A percentile compares a stretch with the other conserved stretches of the same genome.
phyloP scores from a whole-genome alignment of 2,888 invertebrate species.

The Yponomeuta cagnagella region DNA sequence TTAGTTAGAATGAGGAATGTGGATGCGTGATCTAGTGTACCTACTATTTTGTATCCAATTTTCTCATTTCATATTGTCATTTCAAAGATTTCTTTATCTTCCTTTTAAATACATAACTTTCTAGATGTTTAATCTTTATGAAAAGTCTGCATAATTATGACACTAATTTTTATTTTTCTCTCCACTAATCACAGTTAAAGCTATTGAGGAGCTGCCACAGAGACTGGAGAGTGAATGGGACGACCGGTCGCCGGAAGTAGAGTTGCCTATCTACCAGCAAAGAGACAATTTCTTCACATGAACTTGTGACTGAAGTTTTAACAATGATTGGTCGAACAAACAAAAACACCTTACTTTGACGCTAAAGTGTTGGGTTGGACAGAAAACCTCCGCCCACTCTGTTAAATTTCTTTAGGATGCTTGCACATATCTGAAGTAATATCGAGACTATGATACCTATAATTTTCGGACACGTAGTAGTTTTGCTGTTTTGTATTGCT shows the following conservation, averaged over 20 bases:
- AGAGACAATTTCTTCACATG: conserved; percentile 87
- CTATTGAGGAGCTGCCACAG: conserved; percentile 82
- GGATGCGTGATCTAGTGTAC: too few relatives aligned
- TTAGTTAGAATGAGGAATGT: too few relatives aligned
- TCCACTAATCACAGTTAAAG: conserved; percentile 77
- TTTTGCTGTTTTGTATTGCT: background rate
- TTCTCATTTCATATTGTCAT: background rate
- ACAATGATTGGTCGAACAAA: background rate
- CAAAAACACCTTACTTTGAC: background rate
- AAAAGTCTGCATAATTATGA: too few relatives aligned
- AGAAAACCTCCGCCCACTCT: background rate
- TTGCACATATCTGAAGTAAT: background rate
- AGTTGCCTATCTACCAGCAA: conserved; percentile 90
- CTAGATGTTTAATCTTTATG: too few relatives aligned
- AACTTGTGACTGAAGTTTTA: conserved; percentile 21
- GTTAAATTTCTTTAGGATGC: background rate
- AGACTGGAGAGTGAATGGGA: conserved; percentile 79
- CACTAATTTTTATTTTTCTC: background rate
- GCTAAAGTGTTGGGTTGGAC: background rate
- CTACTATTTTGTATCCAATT: background rate
- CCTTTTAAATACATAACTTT: too few relatives aligned
- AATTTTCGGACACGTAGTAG: background rate
- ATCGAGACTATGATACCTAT: background rate
- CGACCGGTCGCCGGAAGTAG: conserved; percentile 84
- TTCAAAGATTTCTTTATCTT: background rate